Base-by-base conservation (phyloP, 2,888 invertebrate genomes). In the Drosophila heteroneura region DNA sequence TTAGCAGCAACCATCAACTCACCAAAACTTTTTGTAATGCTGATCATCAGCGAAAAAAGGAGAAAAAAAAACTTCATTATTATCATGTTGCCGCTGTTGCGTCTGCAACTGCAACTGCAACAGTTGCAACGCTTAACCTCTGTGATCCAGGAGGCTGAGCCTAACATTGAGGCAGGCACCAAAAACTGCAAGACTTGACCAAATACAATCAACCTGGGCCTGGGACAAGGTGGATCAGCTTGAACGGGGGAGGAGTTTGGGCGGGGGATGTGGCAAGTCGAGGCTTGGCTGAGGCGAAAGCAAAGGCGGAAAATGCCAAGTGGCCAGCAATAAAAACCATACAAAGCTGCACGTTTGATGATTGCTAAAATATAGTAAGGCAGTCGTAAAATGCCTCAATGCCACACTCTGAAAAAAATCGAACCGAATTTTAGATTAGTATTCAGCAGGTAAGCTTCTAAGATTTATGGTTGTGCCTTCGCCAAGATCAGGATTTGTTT, bases 41-140 rank as follows among this genome's bases (percentile, higher is more conserved):
- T 70, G 80, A 47, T 47, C 47, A 26, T 47, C 47, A 47, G 47
- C 16, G 26, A 47, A 47, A 7, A 9, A 5, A 9, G 5, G 19
- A n/a, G 19, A n/a, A n/a, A 72, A 74, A 72, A 74, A 65, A 79
- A 81, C 70, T 72, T 66, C 78, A 78, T 78, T 54, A 79, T 73
- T 49, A 70, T 59, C 51, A 70, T 66, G 65, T 67, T 70, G 75
- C 57, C 70, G 83, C 49, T 66, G 71, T 49, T 67, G 69, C 49
- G 33, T 52, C 67, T 47, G 47, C 47, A 47, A 47, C 26, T 47
- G 54, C 49, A 61, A 65, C 47, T 47, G 47, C 47, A 68, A 72
- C 75, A 71, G 83, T 83, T 79, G 86, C 84, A 82, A 74, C 75
- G 74, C 73, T 89, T 86, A 86, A 86, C 85, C 85, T 89, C 89